Percentiles rank a stretch among this genome's conserved stretches.
Evolutionary conservation across 2,113 vertebrate genomes (phyloP).

Genomic region (Gallinago jamesoni): DNA sequence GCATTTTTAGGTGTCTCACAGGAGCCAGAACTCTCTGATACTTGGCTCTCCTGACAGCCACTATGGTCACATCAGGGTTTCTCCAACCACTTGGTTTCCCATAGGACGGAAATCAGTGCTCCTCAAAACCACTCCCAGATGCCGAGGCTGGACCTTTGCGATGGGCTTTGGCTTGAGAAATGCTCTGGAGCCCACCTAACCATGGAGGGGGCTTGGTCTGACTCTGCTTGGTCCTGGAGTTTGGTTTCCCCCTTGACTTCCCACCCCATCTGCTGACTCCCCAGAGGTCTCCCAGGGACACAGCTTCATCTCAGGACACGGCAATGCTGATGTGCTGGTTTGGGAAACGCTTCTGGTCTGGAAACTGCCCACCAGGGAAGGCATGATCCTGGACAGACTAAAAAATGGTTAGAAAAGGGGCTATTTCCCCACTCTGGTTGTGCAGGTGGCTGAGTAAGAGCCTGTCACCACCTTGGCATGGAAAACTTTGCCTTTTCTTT

Average conservation of each 20-base stretch:
- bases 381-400: accelerated
- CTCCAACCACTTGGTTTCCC: neutral
- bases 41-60: neutral
- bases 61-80: accelerated
- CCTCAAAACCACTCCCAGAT: no score
- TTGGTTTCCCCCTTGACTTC: neutral
- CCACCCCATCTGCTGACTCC: neutral
- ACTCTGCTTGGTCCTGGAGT: neutral
- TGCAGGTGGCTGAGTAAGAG: neutral
- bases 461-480: neutral
- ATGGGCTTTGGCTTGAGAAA: neutral
- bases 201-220: neutral
- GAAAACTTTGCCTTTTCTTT: neutral
- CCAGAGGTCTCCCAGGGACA: neutral
- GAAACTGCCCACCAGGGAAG: neutral
- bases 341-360: neutral
- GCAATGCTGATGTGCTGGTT: neutral
- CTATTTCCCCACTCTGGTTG: neutral
- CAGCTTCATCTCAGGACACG: neutral
- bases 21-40: accelerated
- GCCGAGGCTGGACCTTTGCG: neutral
- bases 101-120: neutral
- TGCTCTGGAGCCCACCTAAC: neutral
- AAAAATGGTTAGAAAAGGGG: neutral
- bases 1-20: accelerated